Percentiles rank a stretch among this genome's conserved stretches.
Conservation (phyloP, 2,888 invertebrate species). For the Carcina quercana region DNA sequence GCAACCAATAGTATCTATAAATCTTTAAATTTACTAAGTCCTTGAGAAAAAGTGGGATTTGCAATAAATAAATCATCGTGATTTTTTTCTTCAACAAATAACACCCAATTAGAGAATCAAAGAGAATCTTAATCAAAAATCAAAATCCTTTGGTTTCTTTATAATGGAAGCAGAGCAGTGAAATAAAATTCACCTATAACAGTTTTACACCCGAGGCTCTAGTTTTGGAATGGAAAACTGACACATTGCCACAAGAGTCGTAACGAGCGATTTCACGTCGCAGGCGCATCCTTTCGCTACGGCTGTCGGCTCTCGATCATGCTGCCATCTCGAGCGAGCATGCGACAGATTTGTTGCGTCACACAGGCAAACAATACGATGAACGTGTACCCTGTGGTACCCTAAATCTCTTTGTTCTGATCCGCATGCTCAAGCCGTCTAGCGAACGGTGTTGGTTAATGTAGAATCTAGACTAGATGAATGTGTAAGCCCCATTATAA, state of each 20-base stretch:
- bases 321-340: constrained; percentile 42
- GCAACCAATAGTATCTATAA: too few relatives aligned
- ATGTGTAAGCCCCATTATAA: constrained; percentile 1
- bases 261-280: constrained; percentile 64
- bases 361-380: constrained; percentile 47
- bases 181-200: too few relatives aligned
- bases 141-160: too few relatives aligned
- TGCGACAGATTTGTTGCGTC: constrained; percentile 62
- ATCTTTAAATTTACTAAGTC: too few relatives aligned
- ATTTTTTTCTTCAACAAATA: too few relatives aligned
- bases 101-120: too few relatives aligned
- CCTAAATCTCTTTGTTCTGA: constrained; percentile 60
- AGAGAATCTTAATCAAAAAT: too few relatives aligned
- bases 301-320: constrained; percentile 58
- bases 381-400: constrained; percentile 69
- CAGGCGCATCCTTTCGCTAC: constrained; percentile 68
- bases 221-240: too few relatives aligned
- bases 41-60: too few relatives aligned
- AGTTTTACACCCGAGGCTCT: too few relatives aligned
- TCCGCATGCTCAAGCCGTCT: constrained; percentile 37
- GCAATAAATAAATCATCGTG: too few relatives aligned
- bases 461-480: constrained; percentile 11
- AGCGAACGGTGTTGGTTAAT: constrained; percentile 31
- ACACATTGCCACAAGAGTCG: constrained; percentile 28
- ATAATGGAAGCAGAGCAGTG: too few relatives aligned